Base-by-base conservation (phyloP, 1,140 invertebrate species). In the Diorhabda carinulata region DNA sequence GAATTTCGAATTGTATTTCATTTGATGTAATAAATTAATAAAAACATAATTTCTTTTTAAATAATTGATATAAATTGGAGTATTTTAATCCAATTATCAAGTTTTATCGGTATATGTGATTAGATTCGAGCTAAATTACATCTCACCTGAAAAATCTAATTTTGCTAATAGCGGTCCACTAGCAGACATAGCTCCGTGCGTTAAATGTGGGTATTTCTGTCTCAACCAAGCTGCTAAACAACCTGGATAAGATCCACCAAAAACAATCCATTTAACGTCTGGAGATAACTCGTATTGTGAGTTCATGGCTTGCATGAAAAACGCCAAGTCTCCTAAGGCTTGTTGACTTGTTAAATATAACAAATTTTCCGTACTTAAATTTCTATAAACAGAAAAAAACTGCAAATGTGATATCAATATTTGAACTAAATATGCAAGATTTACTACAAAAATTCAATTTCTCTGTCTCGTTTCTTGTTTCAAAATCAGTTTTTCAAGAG, bases 161-260 rank as follows among this genome's bases (percentile, higher is more conserved):
- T 92, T 82, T 9, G 95, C 94, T 57, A 92, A 76, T 9, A 98
- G 82, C 5, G 95, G 95, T 3, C 92, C 95, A 84, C 93, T 96
- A 0, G 92, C 87, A n/a, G 94, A 95, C 4, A 98, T 88, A 52
- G 95, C 87, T 3, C 89, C 92, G 80, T 93, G 83, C 2, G 96
- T 88, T 4, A 97, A 82, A 83, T 97, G 90, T 3, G 96, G 94
- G 83, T 96, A 98, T 81, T 97, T 97, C 5, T 89, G 79, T 64
- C 96, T 83, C 63, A 93, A 84, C 95, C 95, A 98, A 5, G 95
- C 95, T 9, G 94, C 92, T 57, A 98, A 81, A 3, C 91, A 92
- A 60, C 95, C 96, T 3, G 95, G 90, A 82, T 98, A 98, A 1
- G 93, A 96, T 2, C 96, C 95, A 43, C 96, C 96, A 81, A 98